Evolutionary conservation across 37 sponge, comb jelly and placozoan genomes (phyloP).

Genomic region (Theonella swinhoei): DNA sequence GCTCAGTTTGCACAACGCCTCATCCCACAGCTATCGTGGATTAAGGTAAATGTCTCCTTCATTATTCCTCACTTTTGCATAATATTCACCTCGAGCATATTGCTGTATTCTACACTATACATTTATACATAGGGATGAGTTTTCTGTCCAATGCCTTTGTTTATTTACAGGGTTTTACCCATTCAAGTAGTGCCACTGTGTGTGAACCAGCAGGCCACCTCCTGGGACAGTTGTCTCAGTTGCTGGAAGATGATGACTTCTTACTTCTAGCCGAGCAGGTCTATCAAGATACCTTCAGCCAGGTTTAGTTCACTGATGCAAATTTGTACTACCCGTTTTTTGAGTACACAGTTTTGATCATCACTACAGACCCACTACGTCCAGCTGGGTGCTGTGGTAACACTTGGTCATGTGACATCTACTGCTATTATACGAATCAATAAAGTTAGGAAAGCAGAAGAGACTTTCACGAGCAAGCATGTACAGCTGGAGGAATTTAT

Average conservation of each 20-base stretch:
- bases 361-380: conserved; percentile 15
- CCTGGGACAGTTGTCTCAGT: conserved; percentile 26
- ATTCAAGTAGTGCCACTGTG: conserved; percentile 46
- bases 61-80: background rate
- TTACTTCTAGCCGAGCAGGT: conserved; percentile 10
- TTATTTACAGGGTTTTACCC: conserved; percentile 54
- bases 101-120: background rate
- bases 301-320: background rate
- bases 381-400: conserved; percentile 60
- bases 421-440: background rate
- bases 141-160: too few relatives aligned
- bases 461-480: background rate
- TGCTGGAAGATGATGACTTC: conserved; percentile 6
- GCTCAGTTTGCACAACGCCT: background rate
- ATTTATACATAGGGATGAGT: too few relatives aligned
- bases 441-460: background rate
- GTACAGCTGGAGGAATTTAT: background rate
- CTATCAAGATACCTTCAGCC: conserved; percentile 8
- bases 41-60: conserved; percentile 43
- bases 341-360: too few relatives aligned
- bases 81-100: background rate
- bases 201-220: conserved; percentile 59
- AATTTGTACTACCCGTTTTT: too few relatives aligned
- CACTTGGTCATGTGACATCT: conserved; percentile 44
- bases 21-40: conserved; percentile 21